Conservation (phyloP, 2,113 vertebrate genomes). For the Romanogobio albipinnatus region DNA sequence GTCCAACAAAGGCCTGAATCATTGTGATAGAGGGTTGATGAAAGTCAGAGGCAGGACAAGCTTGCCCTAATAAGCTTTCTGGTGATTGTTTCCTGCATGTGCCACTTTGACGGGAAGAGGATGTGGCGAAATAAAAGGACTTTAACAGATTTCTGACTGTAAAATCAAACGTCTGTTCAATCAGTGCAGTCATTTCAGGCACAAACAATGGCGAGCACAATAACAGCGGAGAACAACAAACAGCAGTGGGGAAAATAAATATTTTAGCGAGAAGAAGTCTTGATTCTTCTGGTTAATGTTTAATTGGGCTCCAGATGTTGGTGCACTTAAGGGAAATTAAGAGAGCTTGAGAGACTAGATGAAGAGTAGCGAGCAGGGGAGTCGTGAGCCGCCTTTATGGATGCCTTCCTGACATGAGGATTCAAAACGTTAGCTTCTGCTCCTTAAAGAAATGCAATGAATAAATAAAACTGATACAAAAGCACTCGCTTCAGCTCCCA, state of each 20-base stretch:
- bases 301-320: constrained; percentile 42
- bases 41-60: constrained; percentile 17
- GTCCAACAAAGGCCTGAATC: constrained; percentile 42
- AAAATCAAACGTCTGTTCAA: constrained; percentile 25
- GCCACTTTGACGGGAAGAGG: not conserved
- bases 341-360: not conserved
- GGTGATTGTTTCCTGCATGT: constrained; percentile 21
- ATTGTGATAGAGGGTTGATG: constrained; percentile 32
- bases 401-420: not conserved
- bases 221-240: not conserved
- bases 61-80: not conserved
- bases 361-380: not conserved
- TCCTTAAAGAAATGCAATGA: constrained; percentile 29
- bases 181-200: constrained; percentile 9
- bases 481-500: not conserved
- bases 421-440: constrained; percentile 21
- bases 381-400: too few species aligned
- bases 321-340: constrained; percentile 53
- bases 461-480: constrained; percentile 38
- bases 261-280: constrained; percentile 8
- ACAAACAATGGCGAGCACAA: not conserved
- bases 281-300: constrained; percentile 45
- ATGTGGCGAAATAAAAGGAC: constrained; percentile 14
- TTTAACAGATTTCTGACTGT: not conserved
- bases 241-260: constrained; percentile 24